A percentile compares a stretch with the other conserved stretches of the same genome.
Evolutionary conservation across 2,113 vertebrate species (phyloP).

Genomic region (Eidolon helvum): DNA sequence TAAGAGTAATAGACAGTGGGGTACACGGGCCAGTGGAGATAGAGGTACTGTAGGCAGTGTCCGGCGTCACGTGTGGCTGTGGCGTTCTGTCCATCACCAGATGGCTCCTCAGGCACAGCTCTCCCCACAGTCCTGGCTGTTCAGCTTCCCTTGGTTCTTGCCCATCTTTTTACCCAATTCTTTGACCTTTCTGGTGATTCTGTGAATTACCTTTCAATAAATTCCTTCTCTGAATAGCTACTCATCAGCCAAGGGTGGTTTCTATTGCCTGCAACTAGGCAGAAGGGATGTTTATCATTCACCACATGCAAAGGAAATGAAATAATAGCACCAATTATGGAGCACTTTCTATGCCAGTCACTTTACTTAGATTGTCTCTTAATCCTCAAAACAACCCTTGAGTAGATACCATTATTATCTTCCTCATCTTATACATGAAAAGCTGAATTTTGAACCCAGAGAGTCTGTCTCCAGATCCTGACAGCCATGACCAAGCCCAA

Average conservation of each 20-base stretch:
- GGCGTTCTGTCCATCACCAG: too few species aligned
- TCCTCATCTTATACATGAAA: background rate
- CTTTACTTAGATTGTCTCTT: background rate
- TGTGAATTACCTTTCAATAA: background rate
- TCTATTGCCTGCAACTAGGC: background rate
- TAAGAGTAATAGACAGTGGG: background rate
- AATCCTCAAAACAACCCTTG: background rate
- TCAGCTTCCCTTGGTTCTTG: background rate
- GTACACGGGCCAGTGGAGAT: background rate
- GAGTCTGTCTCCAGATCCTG: background rate
- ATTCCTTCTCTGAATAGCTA: background rate
- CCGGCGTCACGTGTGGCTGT: accelerated
- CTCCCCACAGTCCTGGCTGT: background rate
- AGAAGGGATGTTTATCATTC: background rate
- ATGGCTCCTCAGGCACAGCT: background rate
- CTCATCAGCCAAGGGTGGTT: background rate
- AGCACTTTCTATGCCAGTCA: background rate
- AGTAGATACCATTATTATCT: too few species aligned
- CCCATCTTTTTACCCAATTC: background rate
- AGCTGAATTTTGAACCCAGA: background rate
- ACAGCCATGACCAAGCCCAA: background rate
- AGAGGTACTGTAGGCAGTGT: background rate
- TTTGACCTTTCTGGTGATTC: background rate
- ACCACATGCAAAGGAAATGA: background rate
- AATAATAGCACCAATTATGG: accelerated